Conservation (phyloP, 2,888 invertebrate genomes). For the Luffia ferchaultella region DNA sequence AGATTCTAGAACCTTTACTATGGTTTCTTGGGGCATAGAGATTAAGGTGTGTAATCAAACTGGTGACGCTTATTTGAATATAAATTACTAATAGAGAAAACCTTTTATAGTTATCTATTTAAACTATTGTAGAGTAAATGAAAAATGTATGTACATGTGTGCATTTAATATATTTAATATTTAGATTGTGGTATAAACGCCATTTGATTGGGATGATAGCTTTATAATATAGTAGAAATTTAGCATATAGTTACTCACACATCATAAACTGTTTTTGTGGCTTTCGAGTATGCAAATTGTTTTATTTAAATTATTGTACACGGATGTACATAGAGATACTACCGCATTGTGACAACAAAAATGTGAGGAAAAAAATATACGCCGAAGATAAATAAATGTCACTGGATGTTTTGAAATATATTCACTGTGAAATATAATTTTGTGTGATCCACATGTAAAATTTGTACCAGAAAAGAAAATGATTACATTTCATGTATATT, state of each 20-base stretch:
- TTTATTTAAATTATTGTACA: conserved; percentile 29
- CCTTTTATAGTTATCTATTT: conserved; percentile 9
- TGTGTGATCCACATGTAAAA: too few species aligned
- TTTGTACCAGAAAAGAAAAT: too few species aligned
- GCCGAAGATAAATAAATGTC: too few species aligned
- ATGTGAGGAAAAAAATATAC: too few species aligned
- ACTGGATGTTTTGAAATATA: too few species aligned
- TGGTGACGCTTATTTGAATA: conserved; percentile 52
- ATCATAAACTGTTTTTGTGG: conserved; percentile 5
- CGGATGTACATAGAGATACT: too few species aligned
- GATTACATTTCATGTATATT: too few species aligned
- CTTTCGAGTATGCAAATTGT: conserved; percentile 3
- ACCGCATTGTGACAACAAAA: too few species aligned
- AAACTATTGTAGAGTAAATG: neutral
- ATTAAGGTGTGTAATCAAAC: conserved; percentile 31
- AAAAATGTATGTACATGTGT: neutral
- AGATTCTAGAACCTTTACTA: too few species aligned
- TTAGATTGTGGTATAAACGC: conserved; percentile 24
- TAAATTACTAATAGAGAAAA: conserved; percentile 29
- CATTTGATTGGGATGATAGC: conserved; percentile 70
- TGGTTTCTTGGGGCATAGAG: too few species aligned
- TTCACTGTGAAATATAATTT: too few species aligned
- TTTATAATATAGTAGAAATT: conserved; percentile 68
- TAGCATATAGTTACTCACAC: conserved; percentile 40
- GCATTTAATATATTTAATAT: neutral